phyloP scores from a whole-genome alignment of 1,140 invertebrate genomes.

The Drosophila azteca region DNA sequence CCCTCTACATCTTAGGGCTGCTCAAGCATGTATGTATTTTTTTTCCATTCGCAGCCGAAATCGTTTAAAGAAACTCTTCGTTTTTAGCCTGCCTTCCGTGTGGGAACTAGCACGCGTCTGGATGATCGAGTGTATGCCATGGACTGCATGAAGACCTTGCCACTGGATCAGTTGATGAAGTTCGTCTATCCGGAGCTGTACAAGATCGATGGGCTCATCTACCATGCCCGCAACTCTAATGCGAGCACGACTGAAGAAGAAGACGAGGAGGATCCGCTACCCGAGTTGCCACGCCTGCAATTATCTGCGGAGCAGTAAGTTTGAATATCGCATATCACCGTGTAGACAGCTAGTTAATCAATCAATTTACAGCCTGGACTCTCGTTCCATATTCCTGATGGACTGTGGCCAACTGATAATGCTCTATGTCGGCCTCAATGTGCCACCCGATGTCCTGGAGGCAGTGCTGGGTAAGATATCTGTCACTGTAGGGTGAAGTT shows the following conservation, averaged over 20 bases:
- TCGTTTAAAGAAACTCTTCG: neutral
- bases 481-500: neutral
- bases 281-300: slow-evolving; percentile 87
- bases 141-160: slow-evolving; percentile 96
- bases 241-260: slow-evolving; percentile 72
- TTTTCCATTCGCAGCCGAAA: neutral
- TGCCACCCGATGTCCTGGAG: slow-evolving; percentile 90
- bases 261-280: slow-evolving; percentile 85
- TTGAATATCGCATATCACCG: neutral
- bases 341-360: neutral
- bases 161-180: slow-evolving; percentile 92
- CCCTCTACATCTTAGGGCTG: slow-evolving; percentile 95
- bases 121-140: slow-evolving; percentile 97
- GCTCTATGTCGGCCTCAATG: slow-evolving; percentile 93
- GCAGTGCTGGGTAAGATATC: slow-evolving; percentile 87
- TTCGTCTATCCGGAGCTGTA: slow-evolving; percentile 97
- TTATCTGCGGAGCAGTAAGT: slow-evolving; percentile 88
- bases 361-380: slow-evolving; percentile 87
- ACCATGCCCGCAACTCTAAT: slow-evolving; percentile 85
- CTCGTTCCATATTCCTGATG: slow-evolving; percentile 95
- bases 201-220: slow-evolving; percentile 90
- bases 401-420: slow-evolving; percentile 94
- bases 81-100: slow-evolving; percentile 92
- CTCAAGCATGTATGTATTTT: slow-evolving; percentile 92
- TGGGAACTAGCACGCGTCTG: slow-evolving; percentile 92